Percentiles rank a stretch among this genome's conserved stretches.
These are phyloP conservation scores for Cyprinella venusta DNA, from an alignment of 2,797 vertebrate species.

Conservation along the genomic window DNA sequence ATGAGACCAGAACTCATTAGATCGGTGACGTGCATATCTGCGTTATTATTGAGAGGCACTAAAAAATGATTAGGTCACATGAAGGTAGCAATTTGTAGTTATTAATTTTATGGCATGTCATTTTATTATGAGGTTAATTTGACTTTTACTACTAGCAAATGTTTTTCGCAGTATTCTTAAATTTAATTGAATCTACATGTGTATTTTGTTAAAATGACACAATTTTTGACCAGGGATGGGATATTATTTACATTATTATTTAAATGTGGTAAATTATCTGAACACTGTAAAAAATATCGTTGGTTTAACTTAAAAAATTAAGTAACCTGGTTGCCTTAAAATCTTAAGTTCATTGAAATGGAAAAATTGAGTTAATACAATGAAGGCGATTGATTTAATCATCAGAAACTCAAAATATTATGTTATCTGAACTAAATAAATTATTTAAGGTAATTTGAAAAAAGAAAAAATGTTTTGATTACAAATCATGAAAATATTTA, in stretches of 20 bases:
- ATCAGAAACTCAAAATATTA: no score
- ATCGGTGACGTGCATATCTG: slow-evolving; percentile 53
- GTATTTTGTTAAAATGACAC: neutral
- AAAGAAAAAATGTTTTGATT: no score
- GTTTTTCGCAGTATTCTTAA: neutral
- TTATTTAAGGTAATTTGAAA: no score
- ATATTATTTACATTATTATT: neutral
- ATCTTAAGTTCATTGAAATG: no score
- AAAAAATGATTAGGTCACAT: slow-evolving; percentile 26
- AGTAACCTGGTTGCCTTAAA: no score
- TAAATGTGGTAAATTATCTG: neutral
- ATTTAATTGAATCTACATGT: neutral
- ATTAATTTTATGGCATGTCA: slow-evolving; percentile 18
- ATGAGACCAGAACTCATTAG: slow-evolving; percentile 61
- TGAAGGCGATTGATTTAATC: no score
- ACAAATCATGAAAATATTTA: no score
- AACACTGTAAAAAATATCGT: no score
- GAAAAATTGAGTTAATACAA: no score
- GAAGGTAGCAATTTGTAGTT: slow-evolving; percentile 18
- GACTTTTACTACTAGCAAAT: slow-evolving; percentile 23
- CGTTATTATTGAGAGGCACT: slow-evolving; percentile 25
- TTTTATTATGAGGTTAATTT: slow-evolving; percentile 1
- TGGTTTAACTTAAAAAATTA: no score
- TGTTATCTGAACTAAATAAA: no score
- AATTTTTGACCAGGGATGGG: neutral